phyloP scores from a whole-genome alignment of 1,140 invertebrate genomes.

The Bombus sibiricus region DNA sequence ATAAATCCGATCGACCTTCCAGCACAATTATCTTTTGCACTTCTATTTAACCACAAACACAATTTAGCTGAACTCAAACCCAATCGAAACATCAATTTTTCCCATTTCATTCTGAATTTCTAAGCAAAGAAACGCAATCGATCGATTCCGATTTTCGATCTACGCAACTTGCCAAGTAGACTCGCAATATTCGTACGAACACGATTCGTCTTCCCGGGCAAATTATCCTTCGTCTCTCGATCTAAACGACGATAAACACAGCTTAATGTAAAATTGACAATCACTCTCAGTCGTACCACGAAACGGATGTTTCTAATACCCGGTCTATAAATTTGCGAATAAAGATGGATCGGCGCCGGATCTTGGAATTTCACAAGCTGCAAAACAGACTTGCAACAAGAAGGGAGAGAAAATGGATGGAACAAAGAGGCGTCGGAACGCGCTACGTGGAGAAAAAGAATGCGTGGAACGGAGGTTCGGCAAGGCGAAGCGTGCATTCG shows the following conservation, averaged over 20 bases:
- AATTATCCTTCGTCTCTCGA: no score
- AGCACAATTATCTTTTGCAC: not conserved
- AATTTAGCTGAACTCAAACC: fast-evolving
- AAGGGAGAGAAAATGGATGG: constrained; percentile 39
- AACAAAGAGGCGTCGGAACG: constrained; percentile 38
- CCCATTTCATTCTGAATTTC: not conserved
- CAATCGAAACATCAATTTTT: not conserved
- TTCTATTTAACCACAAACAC: no score
- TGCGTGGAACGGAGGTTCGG: constrained; percentile 20
- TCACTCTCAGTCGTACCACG: no score
- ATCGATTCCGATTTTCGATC: no score
- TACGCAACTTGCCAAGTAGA: constrained; percentile 10
- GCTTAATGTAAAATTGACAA: no score
- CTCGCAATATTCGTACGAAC: not conserved
- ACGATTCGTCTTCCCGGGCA: fast-evolving
- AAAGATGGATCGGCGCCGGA: not conserved
- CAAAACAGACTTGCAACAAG: not conserved
- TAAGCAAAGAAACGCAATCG: not conserved
- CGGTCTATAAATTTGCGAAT: no score
- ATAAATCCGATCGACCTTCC: not conserved
- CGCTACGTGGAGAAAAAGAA: constrained; percentile 29
- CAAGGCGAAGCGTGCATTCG: constrained; percentile 52
- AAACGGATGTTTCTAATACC: fast-evolving
- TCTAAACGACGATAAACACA: no score
- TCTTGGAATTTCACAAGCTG: constrained; percentile 13